Conservation (phyloP, 2,888 invertebrate species). For the Macrosoma leucophasiata region DNA sequence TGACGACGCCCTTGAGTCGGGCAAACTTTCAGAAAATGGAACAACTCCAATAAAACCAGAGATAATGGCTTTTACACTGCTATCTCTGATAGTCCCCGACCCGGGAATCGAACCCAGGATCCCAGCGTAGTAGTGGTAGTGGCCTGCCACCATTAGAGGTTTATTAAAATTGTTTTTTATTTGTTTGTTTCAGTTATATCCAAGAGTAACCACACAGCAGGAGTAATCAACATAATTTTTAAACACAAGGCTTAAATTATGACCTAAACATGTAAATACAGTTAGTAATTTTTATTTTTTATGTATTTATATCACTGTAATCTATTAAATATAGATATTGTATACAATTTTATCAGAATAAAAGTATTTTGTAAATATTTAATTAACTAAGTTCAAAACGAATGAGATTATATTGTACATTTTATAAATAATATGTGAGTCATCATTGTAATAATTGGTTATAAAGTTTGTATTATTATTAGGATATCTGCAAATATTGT, state of each 20-base stretch:
- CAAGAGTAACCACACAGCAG: constrained; percentile 77
- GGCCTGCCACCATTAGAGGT: no score
- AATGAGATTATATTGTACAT: constrained; percentile 76
- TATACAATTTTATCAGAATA: constrained; percentile 72
- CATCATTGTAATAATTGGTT: constrained; percentile 66
- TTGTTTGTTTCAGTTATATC: constrained; percentile 74
- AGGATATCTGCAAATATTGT: constrained; percentile 69
- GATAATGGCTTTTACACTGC: no score
- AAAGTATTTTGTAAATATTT: constrained; percentile 76
- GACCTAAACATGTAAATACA: constrained; percentile 68
- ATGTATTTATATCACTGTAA: constrained; percentile 72
- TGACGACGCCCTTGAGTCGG: no score
- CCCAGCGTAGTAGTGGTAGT: no score
- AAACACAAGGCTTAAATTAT: constrained; percentile 39
- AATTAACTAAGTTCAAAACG: constrained; percentile 61
- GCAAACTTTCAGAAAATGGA: no score
- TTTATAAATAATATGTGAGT: constrained; percentile 70
- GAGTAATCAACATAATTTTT: no score
- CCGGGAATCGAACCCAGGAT: no score
- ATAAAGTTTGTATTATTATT: constrained; percentile 67
- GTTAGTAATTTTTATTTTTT: constrained; percentile 66
- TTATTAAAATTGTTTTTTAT: constrained; percentile 8
- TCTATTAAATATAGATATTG: constrained; percentile 63
- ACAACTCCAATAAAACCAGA: no score
- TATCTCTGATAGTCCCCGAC: no score